These are phyloP conservation scores for Puma concolor DNA, from an alignment of 2,113 vertebrate genomes.

Conservation along the genomic window DNA sequence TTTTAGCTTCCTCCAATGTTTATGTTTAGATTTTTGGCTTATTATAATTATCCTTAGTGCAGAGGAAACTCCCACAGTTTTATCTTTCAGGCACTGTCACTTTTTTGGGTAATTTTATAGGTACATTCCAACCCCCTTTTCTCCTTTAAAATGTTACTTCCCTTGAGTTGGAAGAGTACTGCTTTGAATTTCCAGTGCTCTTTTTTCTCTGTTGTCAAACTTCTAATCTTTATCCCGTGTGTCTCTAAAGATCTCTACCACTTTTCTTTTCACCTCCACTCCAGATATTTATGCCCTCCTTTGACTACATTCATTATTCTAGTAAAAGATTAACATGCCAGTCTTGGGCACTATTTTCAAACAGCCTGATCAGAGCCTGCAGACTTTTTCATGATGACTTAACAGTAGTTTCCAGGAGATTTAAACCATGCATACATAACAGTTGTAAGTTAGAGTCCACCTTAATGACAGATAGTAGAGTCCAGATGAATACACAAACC, in stretches of 20 bases:
- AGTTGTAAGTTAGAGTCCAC: not conserved
- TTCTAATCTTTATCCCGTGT: not conserved
- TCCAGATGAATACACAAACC: not conserved
- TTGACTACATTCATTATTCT: not conserved
- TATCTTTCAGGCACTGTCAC: not conserved
- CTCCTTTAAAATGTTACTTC: conserved; percentile 12
- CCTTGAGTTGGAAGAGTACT: not conserved
- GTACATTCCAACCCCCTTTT: not conserved
- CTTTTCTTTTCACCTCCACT: not conserved
- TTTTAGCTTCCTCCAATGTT: not conserved
- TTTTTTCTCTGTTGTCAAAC: not conserved
- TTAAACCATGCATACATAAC: not conserved
- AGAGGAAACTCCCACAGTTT: not conserved
- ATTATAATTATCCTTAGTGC: not conserved
- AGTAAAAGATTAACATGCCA: not conserved
- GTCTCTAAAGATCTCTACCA: not conserved
- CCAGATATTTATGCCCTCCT: not conserved
- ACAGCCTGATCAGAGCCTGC: not conserved
- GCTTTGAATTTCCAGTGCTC: not conserved
- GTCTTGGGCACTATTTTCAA: not conserved
- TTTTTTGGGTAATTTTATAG: not conserved
- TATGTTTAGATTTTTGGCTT: conserved; percentile 8
- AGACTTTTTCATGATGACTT: not conserved
- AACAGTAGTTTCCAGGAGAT: conserved; percentile 8
- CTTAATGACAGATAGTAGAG: not conserved